Conservation (phyloP, 1,140 invertebrate species). For the Solenopsis invicta region DNA sequence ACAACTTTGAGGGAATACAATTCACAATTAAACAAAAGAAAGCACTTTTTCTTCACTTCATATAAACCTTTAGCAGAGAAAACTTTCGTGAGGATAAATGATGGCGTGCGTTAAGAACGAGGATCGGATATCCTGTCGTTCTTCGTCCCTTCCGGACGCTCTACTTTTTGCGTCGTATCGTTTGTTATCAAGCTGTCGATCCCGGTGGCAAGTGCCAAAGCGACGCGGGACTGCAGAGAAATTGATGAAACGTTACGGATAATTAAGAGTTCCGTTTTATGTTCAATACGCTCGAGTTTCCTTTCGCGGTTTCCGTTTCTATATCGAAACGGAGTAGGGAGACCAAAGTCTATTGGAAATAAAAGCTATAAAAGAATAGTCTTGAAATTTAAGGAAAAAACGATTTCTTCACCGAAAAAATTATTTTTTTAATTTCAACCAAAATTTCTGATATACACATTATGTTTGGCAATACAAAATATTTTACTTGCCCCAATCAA, state of each 20-base stretch:
- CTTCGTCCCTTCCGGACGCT: background rate
- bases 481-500: too few species aligned
- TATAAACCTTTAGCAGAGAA: background rate
- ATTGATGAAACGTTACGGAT: constrained; percentile 9
- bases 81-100: constrained; percentile 37
- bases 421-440: too few species aligned
- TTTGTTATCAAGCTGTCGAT: constrained; percentile 50
- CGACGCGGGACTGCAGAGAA: background rate
- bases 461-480: too few species aligned
- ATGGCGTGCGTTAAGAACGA: constrained; percentile 34
- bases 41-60: background rate
- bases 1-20: background rate
- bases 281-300: background rate
- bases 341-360: too few species aligned
- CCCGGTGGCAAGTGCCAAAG: background rate
- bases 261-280: constrained; percentile 40
- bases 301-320: background rate
- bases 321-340: too few species aligned
- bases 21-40: constrained; percentile 3
- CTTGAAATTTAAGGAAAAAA: too few species aligned
- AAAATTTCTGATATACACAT: too few species aligned
- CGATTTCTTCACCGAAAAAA: background rate
- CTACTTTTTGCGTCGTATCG: constrained; percentile 21
- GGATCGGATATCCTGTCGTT: constrained; percentile 2
- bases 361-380: too few species aligned